Base-by-base conservation (phyloP, 2,797 vertebrate species). In the Scleropages formosus region DNA sequence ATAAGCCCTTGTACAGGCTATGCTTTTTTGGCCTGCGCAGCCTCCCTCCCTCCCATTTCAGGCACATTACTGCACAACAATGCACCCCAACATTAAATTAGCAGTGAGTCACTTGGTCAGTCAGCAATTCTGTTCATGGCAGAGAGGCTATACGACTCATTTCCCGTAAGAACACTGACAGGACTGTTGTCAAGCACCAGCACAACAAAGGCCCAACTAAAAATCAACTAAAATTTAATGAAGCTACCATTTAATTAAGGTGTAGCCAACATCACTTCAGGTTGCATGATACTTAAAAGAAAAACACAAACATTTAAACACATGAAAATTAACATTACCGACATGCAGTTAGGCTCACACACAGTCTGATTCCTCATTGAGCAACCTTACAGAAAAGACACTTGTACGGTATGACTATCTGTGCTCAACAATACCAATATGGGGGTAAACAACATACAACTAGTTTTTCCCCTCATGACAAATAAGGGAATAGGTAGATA, bases 51-150 rank as follows among this genome's bases (percentile, higher is more conserved):
- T 87, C 84, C 83, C 77, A 74, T 88, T 85, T 78, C 78, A 81
- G 27, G 13, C 81, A 56, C 74, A 71, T 67, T 71, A 67, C 31
- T 56, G 58, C 56, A 44, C 73, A 49, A 86, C 83, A 86, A 86
- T 75, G 61, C 16, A 71, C 63, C n/a, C 69, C 13, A 64, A 79
- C 77, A 73, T 82, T 83, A 62, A 66, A 81, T 82, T 81, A 75
- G 75, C 81, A 75, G n/a, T n/a, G n/a, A n/a, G n/a, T n/a, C n/a
- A n/a, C n/a, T 82, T 62, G 83, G 85, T 88, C 81, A 86, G 80
- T 82, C 72, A 65, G 67, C 74, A 79, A 44, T 78, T 75, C 44
- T 51, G 39, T 61, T 27, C 44, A 53, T 24, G 27, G 7, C 24
- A 24, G 10, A 4, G 61, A 49, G 31, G 39, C 20, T 72, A 39